Conservation (phyloP, 2,113 vertebrate species). For the Oreotrochilus melanogaster region DNA sequence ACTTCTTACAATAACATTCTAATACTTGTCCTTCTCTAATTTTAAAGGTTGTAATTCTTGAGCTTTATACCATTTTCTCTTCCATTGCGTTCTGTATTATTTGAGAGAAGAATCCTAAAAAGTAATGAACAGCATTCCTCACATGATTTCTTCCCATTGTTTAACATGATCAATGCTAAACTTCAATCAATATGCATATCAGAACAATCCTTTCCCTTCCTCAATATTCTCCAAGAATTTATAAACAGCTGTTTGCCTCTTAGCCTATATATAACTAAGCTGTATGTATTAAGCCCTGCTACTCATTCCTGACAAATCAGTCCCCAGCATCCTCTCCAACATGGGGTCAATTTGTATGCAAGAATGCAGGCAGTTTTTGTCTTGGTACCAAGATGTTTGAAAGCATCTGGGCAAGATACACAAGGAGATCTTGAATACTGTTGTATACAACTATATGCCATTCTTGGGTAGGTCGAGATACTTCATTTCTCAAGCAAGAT, state of each 20-base stretch:
- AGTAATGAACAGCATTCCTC: neutral
- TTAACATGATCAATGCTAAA: neutral
- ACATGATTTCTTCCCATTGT: neutral
- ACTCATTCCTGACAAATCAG: neutral
- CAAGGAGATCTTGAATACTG: constrained; percentile 1
- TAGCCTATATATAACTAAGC: neutral
- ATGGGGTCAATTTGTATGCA: neutral
- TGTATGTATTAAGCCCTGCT: neutral
- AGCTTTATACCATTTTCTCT: neutral
- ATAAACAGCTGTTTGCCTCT: neutral
- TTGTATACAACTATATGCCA: neutral
- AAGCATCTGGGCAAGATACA: neutral
- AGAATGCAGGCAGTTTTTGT: neutral
- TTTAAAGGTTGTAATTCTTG: neutral
- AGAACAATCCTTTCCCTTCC: neutral
- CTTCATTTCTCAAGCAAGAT: neutral
- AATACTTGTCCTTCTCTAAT: neutral
- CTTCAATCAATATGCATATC: neutral
- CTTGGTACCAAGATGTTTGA: neutral
- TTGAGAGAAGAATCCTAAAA: neutral
- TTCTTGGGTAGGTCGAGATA: neutral
- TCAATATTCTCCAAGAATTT: neutral
- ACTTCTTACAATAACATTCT: neutral
- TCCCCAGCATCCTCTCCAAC: neutral
- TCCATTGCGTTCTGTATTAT: neutral